phyloP scores from a whole-genome alignment of 2,888 invertebrate species.

The Melolontha melolontha region DNA sequence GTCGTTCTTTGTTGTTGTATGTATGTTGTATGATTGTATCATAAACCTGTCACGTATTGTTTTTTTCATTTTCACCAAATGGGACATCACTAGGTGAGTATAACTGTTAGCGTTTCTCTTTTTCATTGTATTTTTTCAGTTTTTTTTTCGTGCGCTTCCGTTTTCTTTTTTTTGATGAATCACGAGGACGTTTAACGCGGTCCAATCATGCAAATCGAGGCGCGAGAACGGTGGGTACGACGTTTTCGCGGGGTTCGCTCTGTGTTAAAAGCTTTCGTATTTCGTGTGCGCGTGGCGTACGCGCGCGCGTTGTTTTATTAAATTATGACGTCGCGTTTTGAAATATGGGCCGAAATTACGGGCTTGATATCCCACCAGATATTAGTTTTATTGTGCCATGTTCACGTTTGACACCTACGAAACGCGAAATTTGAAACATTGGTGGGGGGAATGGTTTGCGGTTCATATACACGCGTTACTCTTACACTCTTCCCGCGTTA shows the following conservation, averaged over 20 bases:
- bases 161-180: constrained; percentile 8
- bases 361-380: constrained; percentile 9
- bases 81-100: background rate
- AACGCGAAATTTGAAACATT: constrained; percentile 5
- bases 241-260: no score
- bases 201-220: constrained; percentile 21
- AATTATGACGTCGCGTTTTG: constrained; percentile 10
- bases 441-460: no score
- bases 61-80: constrained; percentile 20
- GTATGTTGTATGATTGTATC: constrained; percentile 24
- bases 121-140: constrained; percentile 4
- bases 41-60: constrained; percentile 26
- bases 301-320: constrained; percentile 10
- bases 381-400: constrained; percentile 18
- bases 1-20: constrained; percentile 7
- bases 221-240: background rate
- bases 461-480: no score
- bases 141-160: background rate
- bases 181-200: constrained; percentile 14
- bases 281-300: background rate
- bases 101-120: constrained; percentile 13
- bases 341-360: constrained; percentile 15
- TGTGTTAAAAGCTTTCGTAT: constrained; percentile 7
- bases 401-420: constrained; percentile 10
- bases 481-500: no score